Evolutionary conservation across 2,797 vertebrate genomes (phyloP), one percentile per base, ranked within the genome.

Genomic region (Chromis chromis): DNA sequence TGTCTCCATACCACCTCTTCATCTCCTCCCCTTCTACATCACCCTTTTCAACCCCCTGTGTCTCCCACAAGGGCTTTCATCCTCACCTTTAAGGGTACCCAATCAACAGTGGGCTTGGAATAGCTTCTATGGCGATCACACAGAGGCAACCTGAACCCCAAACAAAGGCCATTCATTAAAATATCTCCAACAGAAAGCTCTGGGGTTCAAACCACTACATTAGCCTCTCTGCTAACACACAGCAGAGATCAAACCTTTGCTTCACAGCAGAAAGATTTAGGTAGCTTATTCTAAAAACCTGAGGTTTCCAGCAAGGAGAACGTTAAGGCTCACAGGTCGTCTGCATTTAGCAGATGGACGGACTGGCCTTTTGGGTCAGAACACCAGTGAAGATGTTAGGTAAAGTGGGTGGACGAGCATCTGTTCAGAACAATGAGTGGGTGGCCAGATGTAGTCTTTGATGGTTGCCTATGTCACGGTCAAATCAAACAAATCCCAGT

Each of bases 151-250:
- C 75, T 65, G 86, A 90, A 87, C 81, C 87, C 92, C 90, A 92
- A 92, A 95, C 91, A 91, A 93, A 94, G 89, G 81, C 72, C 53
- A 76, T 91, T 95, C 93, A 94, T 95, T 96, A 95, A 95, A 95
- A 94, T 91, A 92, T 92, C 87, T 95, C 93, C 90, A 91, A 89
- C 91, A 76, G 92, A 87, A 93, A 87, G 82, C 74, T 80, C 72
- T 78, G 60, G 59, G 76, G 88, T 89, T 88, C 76, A 81, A 78
- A 89, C 84, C 70, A 74, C 77, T 85, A 87, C 83, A 91, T 90
- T 91, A 86, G 86, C 89, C 85, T 83, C 68, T 88, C 70, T 83
- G 80, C 87, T 84, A 90, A 85, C 85, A 79, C 71, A 75, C 13
- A 52, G 62, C 70, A 71, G 58, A 89, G 89, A 93, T 93, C 89